A percentile compares a stretch with the other conserved stretches of the same genome.
These are phyloP conservation scores for Thaleichthys pacificus DNA, from an alignment of 2,797 vertebrate genomes.

Conservation along the genomic window DNA sequence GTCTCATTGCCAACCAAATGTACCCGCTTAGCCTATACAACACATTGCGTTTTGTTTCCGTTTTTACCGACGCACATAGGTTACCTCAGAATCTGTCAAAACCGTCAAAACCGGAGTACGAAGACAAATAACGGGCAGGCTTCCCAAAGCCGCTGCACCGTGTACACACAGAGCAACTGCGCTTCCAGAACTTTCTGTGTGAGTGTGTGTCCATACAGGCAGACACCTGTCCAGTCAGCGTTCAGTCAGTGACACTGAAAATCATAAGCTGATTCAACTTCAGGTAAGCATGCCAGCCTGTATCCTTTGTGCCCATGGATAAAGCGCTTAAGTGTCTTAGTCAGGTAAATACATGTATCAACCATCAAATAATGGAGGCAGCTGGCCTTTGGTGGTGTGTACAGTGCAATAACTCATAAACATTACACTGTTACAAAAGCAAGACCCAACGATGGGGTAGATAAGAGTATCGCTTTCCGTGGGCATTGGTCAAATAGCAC, in stretches of 20 bases:
- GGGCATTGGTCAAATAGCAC: slow-evolving; percentile 62
- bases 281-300: slow-evolving; percentile 47
- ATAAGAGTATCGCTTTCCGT: slow-evolving; percentile 65
- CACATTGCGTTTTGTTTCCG: background rate
- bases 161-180: slow-evolving; percentile 2
- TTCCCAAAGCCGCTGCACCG: background rate
- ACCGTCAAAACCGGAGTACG: background rate
- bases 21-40: background rate
- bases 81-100: background rate
- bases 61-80: background rate
- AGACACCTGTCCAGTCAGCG: slow-evolving; percentile 67
- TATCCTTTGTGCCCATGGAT: slow-evolving; percentile 58
- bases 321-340: slow-evolving; percentile 61
- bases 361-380: slow-evolving; percentile 69
- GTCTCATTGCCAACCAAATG: background rate
- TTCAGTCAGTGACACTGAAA: slow-evolving; percentile 51
- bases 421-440: slow-evolving; percentile 58
- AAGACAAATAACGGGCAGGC: background rate
- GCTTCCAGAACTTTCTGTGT: background rate
- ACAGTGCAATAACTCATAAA: slow-evolving; percentile 69
- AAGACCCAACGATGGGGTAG: slow-evolving; percentile 44
- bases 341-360: slow-evolving; percentile 70
- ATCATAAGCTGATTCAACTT: slow-evolving; percentile 57
- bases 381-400: slow-evolving; percentile 69
- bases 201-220: slow-evolving; percentile 31